Conservation (phyloP, 2,888 invertebrate species). For the Tortrix viridana region DNA sequence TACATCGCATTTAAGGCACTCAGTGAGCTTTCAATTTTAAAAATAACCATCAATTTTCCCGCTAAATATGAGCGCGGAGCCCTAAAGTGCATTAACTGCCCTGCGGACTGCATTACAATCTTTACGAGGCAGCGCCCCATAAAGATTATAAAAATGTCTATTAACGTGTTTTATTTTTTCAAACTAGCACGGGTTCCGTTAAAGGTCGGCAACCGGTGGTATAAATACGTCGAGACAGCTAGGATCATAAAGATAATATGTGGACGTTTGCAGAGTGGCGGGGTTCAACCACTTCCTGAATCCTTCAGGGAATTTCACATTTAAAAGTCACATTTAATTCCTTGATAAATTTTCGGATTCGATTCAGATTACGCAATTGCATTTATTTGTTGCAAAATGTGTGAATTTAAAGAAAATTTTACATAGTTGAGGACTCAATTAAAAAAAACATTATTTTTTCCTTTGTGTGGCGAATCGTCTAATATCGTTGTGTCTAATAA, state of each 20-base stretch:
- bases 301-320: too few species aligned
- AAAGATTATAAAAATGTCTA: constrained; percentile 34
- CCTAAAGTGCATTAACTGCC: constrained; percentile 3
- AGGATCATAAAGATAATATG: constrained; percentile 24
- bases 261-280: constrained; percentile 1
- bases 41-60: too few species aligned
- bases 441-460: too few species aligned
- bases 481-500: too few species aligned
- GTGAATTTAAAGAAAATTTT: too few species aligned
- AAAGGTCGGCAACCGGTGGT: constrained; percentile 27
- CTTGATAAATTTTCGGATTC: too few species aligned
- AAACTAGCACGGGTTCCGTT: constrained; percentile 25
- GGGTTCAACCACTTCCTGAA: too few species aligned
- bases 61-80: constrained; percentile 1
- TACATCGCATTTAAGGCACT: neutral
- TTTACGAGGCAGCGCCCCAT: constrained; percentile 32
- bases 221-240: constrained; percentile 30
- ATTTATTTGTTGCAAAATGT: too few species aligned
- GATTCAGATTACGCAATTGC: too few species aligned
- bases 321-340: too few species aligned
- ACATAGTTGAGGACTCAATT: too few species aligned
- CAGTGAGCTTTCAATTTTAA: neutral
- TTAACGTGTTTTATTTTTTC: constrained; percentile 34
- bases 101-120: constrained; percentile 7
- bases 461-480: too few species aligned